phyloP scores from a whole-genome alignment of 2,113 vertebrate species.

The Xyliphius kryptos region DNA sequence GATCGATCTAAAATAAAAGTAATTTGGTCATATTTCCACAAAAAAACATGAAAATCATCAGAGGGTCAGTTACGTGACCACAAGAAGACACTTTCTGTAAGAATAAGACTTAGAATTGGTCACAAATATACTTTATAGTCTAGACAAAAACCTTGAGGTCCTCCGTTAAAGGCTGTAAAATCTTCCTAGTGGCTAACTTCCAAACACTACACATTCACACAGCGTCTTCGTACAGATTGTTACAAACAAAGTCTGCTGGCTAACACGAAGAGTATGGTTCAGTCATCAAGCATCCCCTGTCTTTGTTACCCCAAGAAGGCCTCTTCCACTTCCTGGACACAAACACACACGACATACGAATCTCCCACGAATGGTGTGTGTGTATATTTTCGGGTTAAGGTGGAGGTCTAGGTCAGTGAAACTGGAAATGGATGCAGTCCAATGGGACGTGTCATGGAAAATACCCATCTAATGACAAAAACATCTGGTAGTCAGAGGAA shows the following conservation, averaged over 20 bases:
- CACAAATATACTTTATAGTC: too few relatives aligned
- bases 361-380: conserved; percentile 42
- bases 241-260: too few relatives aligned
- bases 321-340: conserved; percentile 55
- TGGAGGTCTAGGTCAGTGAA: conserved; percentile 43
- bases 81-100: too few relatives aligned
- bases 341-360: conserved; percentile 3
- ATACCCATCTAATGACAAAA: conserved; percentile 35
- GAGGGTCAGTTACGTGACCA: too few relatives aligned
- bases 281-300: conserved; percentile 28
- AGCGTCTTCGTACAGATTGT: too few relatives aligned
- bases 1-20: too few relatives aligned
- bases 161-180: conserved; percentile 27
- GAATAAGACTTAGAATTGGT: too few relatives aligned
- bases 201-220: conserved; percentile 37
- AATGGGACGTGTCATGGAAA: conserved; percentile 42
- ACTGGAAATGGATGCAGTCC: conserved; percentile 37
- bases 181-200: conserved; percentile 16
- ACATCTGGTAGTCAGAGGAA: conserved; percentile 7
- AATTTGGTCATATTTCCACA: too few relatives aligned
- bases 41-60: too few relatives aligned
- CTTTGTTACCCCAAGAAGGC: conserved; percentile 42
- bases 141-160: too few relatives aligned
- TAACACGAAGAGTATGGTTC: too few relatives aligned
- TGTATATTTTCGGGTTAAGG: conserved; percentile 45